Evolutionary conservation across 2,888 invertebrate genomes (phyloP), one percentile per base, ranked within the genome.

Genomic region (Synergus japonicus): DNA sequence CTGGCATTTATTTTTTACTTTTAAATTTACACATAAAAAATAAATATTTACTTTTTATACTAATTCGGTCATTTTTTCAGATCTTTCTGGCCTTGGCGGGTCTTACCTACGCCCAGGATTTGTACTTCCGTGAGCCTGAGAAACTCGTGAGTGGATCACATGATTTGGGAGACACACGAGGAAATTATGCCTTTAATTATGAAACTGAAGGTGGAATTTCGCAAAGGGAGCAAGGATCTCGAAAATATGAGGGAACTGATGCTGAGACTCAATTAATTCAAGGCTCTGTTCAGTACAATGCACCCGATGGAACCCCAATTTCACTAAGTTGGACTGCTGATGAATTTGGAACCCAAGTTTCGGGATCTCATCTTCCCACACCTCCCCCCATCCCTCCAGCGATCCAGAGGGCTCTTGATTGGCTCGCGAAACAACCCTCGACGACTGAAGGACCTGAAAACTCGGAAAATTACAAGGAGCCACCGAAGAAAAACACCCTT

Each of bases 321-420:
- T 90, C 92, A 12, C 82, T 91, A 46, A 92, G 92, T 80, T 92
- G 92, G 92, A 92, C 92, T 0, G 92, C 92, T 46, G 92, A 92
- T 65, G 92, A 92, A 76, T 92, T 89, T 58, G 92, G 92, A 0
- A 85, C 91, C 12, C 92, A 91, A 83, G 91, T 92, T 9, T 86
- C 88, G 0, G 91, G 91, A 5, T 87, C 87, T 41, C 91, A 92
- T 76, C 76, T 92, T 5, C 92, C 92, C 4, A 91, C 91, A 2
- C 91, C 92, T 1, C 92, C 92, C 1, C 92, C 92, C 0, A 91
- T 92, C 15, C 92, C 92, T 1, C 89, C 90, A 8, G 92, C 88
- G 49, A 92, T 92, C 22, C 90, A 90, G 79, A 86, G 90, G 12
- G 92, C 92, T 18, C 88, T 92, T 37, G 91, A 91, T 0, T 92